Percentiles rank a stretch among this genome's conserved stretches.
Conservation (phyloP, 2,888 invertebrate genomes). For the Pycnomerus fuliginosus region DNA sequence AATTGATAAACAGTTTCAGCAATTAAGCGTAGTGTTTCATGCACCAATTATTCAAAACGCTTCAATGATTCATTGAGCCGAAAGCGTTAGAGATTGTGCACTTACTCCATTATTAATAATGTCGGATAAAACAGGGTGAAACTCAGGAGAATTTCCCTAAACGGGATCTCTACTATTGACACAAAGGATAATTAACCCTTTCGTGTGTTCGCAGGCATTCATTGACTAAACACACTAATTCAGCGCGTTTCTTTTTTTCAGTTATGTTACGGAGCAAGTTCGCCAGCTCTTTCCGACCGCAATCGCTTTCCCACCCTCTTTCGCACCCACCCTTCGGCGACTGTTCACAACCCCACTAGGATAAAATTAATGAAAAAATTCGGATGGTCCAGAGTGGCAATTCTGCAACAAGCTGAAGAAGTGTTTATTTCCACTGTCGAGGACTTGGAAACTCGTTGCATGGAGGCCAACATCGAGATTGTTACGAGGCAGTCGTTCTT, state of each 20-base stretch:
- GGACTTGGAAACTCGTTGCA: slow-evolving; percentile 92
- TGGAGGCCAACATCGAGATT: slow-evolving; percentile 90
- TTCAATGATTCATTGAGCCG: slow-evolving; percentile 15
- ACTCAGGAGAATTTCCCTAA: no score
- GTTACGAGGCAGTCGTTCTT: slow-evolving; percentile 95
- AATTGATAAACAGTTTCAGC: no score
- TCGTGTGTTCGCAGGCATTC: no score
- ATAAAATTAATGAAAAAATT: slow-evolving; percentile 96
- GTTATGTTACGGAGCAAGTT: slow-evolving; percentile 98
- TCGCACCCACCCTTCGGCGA: slow-evolving; percentile 98
- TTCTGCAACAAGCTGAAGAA: slow-evolving; percentile 97
- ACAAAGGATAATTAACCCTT: no score
- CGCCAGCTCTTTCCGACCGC: slow-evolving; percentile 95
- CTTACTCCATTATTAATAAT: slow-evolving; percentile 15
- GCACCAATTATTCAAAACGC: slow-evolving; percentile 9
- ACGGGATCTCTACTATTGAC: no score
- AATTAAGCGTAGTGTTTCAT: no score
- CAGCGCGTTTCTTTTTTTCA: slow-evolving; percentile 56
- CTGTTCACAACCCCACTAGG: slow-evolving; percentile 97
- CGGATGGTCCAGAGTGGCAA: slow-evolving; percentile 96
- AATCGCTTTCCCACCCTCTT: slow-evolving; percentile 97
- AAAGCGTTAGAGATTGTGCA: slow-evolving; percentile 14
- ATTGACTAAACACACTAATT: no score
- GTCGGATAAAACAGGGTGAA: no score
- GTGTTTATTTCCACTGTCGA: slow-evolving; percentile 87